A percentile compares a stretch with the other conserved stretches of the same genome.
Evolutionary conservation across 2,113 vertebrate genomes (phyloP).

Genomic region (Cynopterus brachyotis): DNA sequence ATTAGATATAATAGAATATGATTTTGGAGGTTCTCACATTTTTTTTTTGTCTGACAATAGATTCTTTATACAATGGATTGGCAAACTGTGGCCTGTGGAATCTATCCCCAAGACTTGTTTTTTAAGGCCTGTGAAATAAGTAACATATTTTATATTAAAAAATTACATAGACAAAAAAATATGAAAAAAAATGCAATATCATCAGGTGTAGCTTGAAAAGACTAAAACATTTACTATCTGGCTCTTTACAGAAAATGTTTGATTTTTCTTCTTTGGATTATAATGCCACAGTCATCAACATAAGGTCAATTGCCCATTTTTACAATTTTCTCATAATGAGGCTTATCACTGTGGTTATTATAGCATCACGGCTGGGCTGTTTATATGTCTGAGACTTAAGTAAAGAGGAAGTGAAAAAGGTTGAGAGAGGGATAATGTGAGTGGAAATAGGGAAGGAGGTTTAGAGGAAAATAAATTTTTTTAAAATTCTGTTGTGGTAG

Average conservation of each 20-base stretch:
- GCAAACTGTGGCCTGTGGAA: not conserved
- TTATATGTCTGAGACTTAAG: not conserved
- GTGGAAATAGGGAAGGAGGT: not conserved
- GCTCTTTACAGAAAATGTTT: not conserved
- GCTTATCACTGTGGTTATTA: not conserved
- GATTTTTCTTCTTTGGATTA: not conserved
- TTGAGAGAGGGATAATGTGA: not conserved
- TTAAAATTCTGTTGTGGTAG: not conserved
- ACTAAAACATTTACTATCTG: not conserved
- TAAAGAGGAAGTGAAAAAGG: not conserved
- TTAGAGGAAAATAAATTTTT: not conserved
- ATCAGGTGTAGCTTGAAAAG: not conserved
- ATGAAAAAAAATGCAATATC: not conserved
- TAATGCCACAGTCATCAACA: not conserved
- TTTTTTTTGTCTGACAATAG: not conserved
- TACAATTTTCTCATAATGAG: not conserved
- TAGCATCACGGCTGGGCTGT: not conserved
- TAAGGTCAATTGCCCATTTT: not conserved
- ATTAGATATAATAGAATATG: not conserved
- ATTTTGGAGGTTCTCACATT: too few relatives aligned
- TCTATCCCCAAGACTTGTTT: not conserved
- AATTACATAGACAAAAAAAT: not conserved
- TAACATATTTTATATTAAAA: not conserved
- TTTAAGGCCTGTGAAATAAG: not conserved
- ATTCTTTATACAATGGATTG: not conserved